phyloP scores from a whole-genome alignment of 2,888 invertebrate species.

The Ellobium chinense region DNA sequence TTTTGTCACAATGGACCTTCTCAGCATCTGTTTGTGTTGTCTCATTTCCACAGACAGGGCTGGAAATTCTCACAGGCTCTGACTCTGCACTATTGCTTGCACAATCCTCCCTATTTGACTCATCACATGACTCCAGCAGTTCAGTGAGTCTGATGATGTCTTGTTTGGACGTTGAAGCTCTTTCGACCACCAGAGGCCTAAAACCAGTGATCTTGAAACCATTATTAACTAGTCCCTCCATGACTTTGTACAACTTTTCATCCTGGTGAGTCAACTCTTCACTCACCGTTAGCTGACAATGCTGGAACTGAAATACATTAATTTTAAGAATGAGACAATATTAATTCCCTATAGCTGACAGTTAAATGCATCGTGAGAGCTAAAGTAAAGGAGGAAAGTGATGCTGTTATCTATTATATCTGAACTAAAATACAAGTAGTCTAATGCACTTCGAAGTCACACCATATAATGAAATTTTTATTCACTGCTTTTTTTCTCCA shows the following conservation, averaged over 20 bases:
- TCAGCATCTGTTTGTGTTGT: too few species aligned
- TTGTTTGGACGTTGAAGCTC: neutral
- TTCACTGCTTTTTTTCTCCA: too few species aligned
- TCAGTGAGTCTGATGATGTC: neutral
- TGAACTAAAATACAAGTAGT: too few species aligned
- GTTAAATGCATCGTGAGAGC: neutral
- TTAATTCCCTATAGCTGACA: neutral
- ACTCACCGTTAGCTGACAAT: constrained; percentile 7
- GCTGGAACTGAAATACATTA: neutral
- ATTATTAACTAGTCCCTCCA: neutral
- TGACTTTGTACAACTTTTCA: neutral
- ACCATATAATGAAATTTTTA: too few species aligned
- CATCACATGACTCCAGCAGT: neutral
- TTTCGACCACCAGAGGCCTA: constrained; percentile 21
- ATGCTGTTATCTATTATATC: too few species aligned
- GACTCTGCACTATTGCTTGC: too few species aligned
- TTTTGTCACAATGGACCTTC: too few species aligned
- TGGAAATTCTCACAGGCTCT: too few species aligned
- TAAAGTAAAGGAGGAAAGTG: neutral
- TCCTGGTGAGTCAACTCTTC: neutral
- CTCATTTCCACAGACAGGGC: too few species aligned
- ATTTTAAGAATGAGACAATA: neutral
- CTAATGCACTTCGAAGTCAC: too few species aligned
- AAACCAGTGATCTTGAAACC: neutral
- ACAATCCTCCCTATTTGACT: too few species aligned